phyloP scores from a whole-genome alignment of 92 coral and sea anemone species.

The Micromussa lordhowensis region DNA sequence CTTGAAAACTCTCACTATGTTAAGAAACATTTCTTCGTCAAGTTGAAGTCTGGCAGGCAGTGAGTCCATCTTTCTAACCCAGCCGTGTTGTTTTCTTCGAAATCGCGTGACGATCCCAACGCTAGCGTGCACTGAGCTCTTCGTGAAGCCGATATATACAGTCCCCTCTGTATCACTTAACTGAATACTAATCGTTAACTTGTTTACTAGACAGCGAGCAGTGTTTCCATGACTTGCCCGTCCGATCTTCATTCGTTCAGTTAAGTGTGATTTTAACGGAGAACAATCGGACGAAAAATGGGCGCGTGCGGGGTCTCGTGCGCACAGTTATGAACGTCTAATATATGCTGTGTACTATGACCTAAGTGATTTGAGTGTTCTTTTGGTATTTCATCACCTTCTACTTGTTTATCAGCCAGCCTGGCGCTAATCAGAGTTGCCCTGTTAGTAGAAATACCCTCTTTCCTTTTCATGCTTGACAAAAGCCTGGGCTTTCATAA shows the following conservation, averaged over 20 bases:
- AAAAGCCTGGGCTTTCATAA: not conserved
- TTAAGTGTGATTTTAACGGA: not conserved
- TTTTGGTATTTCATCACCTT: not conserved
- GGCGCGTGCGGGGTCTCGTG: slow-evolving; percentile 29
- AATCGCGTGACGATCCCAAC: slow-evolving; percentile 39
- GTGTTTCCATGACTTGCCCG: slow-evolving; percentile 27
- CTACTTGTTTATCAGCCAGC: not conserved
- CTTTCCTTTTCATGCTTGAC: not conserved
- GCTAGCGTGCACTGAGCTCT: slow-evolving; percentile 42
- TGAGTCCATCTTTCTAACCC: not conserved
- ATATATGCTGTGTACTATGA: not conserved
- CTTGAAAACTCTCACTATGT: not conserved
- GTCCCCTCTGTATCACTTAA: slow-evolving; percentile 48
- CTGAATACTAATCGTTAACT: slow-evolving; percentile 37
- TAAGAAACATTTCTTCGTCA: not conserved
- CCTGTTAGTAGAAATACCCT: not conserved
- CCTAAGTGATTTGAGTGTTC: not conserved
- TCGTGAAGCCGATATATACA: slow-evolving; percentile 47
- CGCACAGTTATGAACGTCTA: not conserved
- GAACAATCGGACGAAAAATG: slow-evolving; percentile 6
- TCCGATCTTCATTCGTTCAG: not conserved
- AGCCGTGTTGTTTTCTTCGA: slow-evolving; percentile 3
- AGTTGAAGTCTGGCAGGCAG: not conserved
- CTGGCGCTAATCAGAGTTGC: not conserved
- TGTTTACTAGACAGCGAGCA: slow-evolving; percentile 41